Percentiles rank a stretch among this genome's conserved stretches.
Conservation (phyloP, 2,113 vertebrate genomes). For the Pontoporia blainvillei region DNA sequence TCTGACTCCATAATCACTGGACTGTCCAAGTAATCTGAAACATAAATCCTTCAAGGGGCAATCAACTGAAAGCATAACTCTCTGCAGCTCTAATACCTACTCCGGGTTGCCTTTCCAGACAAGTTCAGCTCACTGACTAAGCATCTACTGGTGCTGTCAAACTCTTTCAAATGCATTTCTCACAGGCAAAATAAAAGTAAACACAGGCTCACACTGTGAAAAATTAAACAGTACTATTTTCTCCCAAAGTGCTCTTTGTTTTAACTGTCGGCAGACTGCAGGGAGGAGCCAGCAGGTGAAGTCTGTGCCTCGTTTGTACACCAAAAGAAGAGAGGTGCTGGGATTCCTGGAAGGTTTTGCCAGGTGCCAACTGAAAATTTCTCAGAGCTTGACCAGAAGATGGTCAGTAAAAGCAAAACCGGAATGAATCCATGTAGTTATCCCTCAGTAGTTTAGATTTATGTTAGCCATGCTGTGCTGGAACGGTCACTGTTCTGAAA, state of each 20-base stretch:
- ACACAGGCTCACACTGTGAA: neutral
- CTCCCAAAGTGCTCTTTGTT: neutral
- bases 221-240: neutral
- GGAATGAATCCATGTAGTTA: neutral
- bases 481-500: neutral
- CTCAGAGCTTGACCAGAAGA: neutral
- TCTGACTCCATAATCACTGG: neutral
- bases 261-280: neutral
- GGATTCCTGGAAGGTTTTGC: neutral
- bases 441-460: neutral
- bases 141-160: neutral
- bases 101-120: too few relatives aligned
- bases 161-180: neutral
- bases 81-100: neutral
- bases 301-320: neutral
- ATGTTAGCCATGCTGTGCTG: neutral
- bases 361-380: neutral
- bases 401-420: neutral
- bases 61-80: neutral
- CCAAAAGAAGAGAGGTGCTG: neutral
- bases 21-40: neutral
- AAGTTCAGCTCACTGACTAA: neutral
- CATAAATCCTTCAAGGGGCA: neutral
- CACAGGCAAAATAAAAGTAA: neutral
- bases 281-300: neutral